These are phyloP conservation scores for Catostylus mosaicus DNA, from an alignment of 30 jellyfish, hydroid and myxozoan genomes.

Conservation along the genomic window DNA sequence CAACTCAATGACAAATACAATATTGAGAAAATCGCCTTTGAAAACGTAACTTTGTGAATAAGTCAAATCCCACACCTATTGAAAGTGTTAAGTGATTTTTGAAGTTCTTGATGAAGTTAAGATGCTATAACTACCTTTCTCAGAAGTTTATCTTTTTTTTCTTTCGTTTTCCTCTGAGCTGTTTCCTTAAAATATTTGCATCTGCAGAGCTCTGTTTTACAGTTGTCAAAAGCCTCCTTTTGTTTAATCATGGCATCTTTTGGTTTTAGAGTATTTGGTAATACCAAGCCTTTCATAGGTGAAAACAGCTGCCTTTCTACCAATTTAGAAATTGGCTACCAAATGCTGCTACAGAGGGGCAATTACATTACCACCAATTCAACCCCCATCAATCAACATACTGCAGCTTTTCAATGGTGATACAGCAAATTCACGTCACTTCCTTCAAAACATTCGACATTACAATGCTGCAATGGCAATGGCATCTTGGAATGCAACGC, in stretches of 20 bases:
- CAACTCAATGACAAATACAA: neutral
- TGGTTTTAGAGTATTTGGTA: neutral
- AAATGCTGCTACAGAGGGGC: too few species aligned
- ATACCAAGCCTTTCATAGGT: neutral
- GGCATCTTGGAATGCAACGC: conserved; percentile 65
- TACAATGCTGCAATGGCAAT: conserved; percentile 44
- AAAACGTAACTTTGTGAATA: neutral
- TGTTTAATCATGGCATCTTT: neutral
- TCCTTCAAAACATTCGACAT: too few species aligned
- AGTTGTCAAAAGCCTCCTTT: neutral
- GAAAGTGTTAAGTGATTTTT: too few species aligned
- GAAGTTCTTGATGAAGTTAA: too few species aligned
- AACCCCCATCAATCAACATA: neutral
- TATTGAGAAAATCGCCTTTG: neutral
- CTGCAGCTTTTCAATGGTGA: neutral
- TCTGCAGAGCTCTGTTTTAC: neutral
- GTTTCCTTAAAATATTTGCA: too few species aligned
- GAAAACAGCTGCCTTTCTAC: neutral
- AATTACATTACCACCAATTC: neutral
- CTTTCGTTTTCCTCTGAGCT: too few species aligned
- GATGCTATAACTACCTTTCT: too few species aligned
- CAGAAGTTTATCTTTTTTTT: too few species aligned
- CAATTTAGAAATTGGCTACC: neutral
- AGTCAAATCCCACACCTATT: neutral
- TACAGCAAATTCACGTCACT: conserved; percentile 7